Base-by-base conservation (phyloP, 2,113 vertebrate genomes). In the Hippoglossus stenolepis region DNA sequence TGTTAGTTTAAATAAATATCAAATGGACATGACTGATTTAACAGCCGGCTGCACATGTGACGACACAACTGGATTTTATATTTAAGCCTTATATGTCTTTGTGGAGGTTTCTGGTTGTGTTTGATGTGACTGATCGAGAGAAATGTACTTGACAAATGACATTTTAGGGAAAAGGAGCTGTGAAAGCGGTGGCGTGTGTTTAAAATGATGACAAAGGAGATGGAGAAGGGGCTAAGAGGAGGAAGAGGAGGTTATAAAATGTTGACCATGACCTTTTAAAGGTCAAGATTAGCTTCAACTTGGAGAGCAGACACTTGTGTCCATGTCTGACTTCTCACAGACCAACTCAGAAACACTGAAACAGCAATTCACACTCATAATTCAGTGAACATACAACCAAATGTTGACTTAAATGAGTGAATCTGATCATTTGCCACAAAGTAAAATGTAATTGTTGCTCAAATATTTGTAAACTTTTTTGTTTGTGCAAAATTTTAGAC, bases 221-320 rank as follows among this genome's bases (percentile, higher is more conserved):
- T 24, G 21, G 5, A 73, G 20, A 59, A 2, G 43, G 10, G 43
- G 18, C 40, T 43, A 12, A 43, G 54, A 60, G 23, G 56, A 28
- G 20, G 57, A 64, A 12, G 26, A 64, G 54, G 65, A 51, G 31
- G 72, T 31, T 58, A 40, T 77, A 57, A 78, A 74, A 80, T 65
- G 61, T 69, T 61, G 85, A 88, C 85, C 63, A 77, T 73, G 82
- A 79, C 72, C 81, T 77, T 77, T 81, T 18, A 51, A 58, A 40
- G 82, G 88, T 90, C 79, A 83, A 78, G 69, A 76, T 51, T 78
- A 79, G 24, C 62, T 80, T 83, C 18, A 69, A 40, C 26, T 58
- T 5, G 10, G 63, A 75, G 69, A 59, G 23, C 45, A 63, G 71
- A 74, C 63, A 59, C 45, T 54, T 23, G 56, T 26, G 75, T 70